phyloP scores from a whole-genome alignment of 2,797 vertebrate species.

The Crenuchus spilurus region DNA sequence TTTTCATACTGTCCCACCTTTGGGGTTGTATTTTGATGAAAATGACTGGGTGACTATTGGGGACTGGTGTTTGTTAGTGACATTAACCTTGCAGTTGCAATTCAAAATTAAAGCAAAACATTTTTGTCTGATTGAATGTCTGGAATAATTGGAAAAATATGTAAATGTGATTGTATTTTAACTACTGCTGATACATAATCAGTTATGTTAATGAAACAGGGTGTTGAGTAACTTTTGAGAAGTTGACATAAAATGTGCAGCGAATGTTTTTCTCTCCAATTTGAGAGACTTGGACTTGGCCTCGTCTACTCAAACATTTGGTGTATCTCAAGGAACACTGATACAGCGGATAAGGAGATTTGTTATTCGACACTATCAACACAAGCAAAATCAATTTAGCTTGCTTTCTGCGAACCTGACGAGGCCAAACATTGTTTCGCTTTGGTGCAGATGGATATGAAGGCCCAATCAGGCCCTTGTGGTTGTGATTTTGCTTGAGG shows the following conservation, averaged over 20 bases:
- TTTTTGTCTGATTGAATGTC: no score
- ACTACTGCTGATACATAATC: not conserved
- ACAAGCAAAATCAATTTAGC: conserved; percentile 30
- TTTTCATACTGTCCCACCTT: no score
- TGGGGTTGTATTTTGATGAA: no score
- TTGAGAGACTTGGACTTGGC: not conserved
- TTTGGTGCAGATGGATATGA: conserved; percentile 8
- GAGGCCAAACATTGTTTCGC: conserved; percentile 8
- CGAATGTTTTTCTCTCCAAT: not conserved
- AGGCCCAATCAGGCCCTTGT: conserved; percentile 8
- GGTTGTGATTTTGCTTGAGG: conserved; percentile 8
- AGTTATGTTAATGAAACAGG: not conserved
- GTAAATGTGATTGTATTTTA: no score
- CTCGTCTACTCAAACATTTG: conserved; percentile 7
- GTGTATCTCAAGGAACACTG: not conserved
- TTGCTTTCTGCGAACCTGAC: conserved; percentile 8
- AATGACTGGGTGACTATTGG: no score
- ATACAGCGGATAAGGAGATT: conserved; percentile 11
- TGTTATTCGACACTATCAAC: conserved; percentile 17
- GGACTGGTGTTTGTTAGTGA: no score
- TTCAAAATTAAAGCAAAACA: no score
- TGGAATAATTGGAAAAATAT: no score
- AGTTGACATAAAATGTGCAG: not conserved
- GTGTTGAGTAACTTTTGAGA: not conserved
- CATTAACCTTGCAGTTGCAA: no score